Evolutionary conservation across 1,140 invertebrate genomes (phyloP), one percentile per base, ranked within the genome.

Genomic region (Dufourea novaeangliae): DNA sequence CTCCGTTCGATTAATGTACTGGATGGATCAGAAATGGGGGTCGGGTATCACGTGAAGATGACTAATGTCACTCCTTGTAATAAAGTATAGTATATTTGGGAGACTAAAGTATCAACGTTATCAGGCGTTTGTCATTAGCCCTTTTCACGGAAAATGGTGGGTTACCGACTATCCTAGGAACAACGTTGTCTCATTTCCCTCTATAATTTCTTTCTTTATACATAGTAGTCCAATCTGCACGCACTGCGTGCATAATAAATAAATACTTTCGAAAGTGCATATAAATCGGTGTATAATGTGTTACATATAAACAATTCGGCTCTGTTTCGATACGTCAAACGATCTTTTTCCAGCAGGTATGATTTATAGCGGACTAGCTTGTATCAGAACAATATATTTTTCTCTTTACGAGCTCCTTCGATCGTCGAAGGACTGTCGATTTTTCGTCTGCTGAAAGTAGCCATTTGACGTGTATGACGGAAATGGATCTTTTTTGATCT

Each of bases 241-340:
- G 79, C 66, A 66, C 83, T 54, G 82, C 82, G 73, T 85, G 78
- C 52, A 74, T 56, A 64, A 27, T 75, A 81, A 85, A 84, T 81
- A 81, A 81, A 78, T 85, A 85, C 74, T 85, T 85, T 85, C 78
- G 70, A 85, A 85, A 85, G 82, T 81, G 83, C 70, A 66, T 85
- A 84, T 78, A 85, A 85, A 84, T 85, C 56, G 82, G 83, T 85
- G 72, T 85, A 81, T 81, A 85, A 81, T 84, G 54, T 75, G 56
- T 81, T 81, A 84, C 69, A 52, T 81, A 78, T 37, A 80, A 85
- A 85, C 74, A 78, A 84, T 85, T 81, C 74, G 78, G 68, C 64
- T 84, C 50, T 59, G 52, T 66, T 62, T 59, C 32, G 39, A 50
- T 22, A 44, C 27, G 44, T 81, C 69, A 46, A 67, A 68, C 68